phyloP scores from a whole-genome alignment of 2,888 invertebrate species.

The Pasiphila rectangulata region DNA sequence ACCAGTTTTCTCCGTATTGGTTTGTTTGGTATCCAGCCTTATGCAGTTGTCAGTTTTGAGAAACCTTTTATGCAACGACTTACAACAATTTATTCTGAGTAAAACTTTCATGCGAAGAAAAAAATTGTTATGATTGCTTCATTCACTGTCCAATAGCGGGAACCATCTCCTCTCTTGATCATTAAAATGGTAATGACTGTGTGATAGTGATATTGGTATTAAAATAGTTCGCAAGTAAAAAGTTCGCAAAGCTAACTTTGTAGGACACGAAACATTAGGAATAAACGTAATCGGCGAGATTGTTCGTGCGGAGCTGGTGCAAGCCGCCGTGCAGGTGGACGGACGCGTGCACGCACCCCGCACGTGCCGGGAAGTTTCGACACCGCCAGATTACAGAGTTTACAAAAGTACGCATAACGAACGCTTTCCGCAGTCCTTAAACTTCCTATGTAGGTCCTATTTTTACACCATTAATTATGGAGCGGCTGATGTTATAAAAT shows the following conservation, averaged over 20 bases:
- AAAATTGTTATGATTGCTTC: background rate
- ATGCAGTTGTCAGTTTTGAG: background rate
- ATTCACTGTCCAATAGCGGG: background rate
- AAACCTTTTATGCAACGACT: conserved; percentile 2
- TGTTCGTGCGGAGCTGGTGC: conserved; percentile 49
- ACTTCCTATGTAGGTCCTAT: conserved; percentile 5
- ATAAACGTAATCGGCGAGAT: conserved; percentile 33
- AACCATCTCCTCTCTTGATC: too few species aligned
- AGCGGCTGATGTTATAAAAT: too few species aligned
- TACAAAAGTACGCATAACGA: conserved; percentile 34
- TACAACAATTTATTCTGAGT: conserved; percentile 12
- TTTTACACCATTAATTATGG: conserved; percentile 2
- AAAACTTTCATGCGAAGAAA: conserved; percentile 5
- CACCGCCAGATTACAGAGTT: conserved; percentile 34
- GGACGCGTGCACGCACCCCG: conserved; percentile 44
- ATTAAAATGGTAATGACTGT: too few species aligned
- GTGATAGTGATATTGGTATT: too few species aligned
- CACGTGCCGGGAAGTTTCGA: conserved; percentile 61
- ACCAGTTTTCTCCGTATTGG: background rate
- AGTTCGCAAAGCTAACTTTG: conserved; percentile 49
- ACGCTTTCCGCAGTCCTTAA: conserved; percentile 31
- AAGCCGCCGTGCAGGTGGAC: conserved; percentile 54
- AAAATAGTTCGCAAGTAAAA: conserved; percentile 36
- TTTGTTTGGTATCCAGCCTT: background rate
- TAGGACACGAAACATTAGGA: conserved; percentile 41